Percentiles rank a stretch among this genome's conserved stretches.
Evolutionary conservation across 2,888 invertebrate genomes (phyloP).

Genomic region (Caenorhabditis afra): DNA sequence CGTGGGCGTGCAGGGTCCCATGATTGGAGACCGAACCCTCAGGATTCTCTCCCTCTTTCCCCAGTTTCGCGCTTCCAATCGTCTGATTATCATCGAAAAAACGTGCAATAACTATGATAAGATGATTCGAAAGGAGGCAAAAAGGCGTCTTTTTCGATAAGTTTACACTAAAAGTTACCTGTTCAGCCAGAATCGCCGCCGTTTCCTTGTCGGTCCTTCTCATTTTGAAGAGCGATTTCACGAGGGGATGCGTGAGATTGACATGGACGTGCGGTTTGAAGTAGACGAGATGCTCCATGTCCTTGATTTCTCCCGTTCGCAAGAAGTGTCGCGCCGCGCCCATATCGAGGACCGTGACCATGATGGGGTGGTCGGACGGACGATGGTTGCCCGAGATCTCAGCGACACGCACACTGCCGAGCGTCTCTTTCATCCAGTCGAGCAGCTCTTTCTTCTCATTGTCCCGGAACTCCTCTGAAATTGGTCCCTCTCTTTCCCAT

Average conservation of each 20-base stretch:
- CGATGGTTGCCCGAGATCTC: conserved; percentile 85
- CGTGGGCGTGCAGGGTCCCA: no score
- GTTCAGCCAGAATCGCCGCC: conserved; percentile 89
- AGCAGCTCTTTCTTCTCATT: conserved; percentile 88
- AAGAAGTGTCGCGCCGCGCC: conserved; percentile 95
- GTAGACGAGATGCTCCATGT: conserved; percentile 85
- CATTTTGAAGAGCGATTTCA: conserved; percentile 90
- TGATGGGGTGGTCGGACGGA: conserved; percentile 92
- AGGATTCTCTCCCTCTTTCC: no score
- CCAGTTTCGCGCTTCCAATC: no score
- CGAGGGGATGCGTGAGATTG: conserved; percentile 92
- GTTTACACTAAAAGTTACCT: conserved; percentile 83
- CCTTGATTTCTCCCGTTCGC: conserved; percentile 84
- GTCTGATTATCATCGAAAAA: no score
- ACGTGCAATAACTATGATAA: no score
- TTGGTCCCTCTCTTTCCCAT: not conserved
- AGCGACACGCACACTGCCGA: conserved; percentile 84
- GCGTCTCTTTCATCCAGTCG: conserved; percentile 87
- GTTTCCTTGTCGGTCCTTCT: conserved; percentile 87
- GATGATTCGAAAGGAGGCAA: no score
- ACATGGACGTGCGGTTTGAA: conserved; percentile 91
- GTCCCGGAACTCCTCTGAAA: conserved; percentile 86
- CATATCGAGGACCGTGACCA: conserved; percentile 95
- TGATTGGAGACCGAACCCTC: no score
- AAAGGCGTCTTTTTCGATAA: no score